Evolutionary conservation across 1,140 invertebrate genomes (phyloP), one percentile per base, ranked within the genome.

Genomic region (Euwallacea fornicatus): DNA sequence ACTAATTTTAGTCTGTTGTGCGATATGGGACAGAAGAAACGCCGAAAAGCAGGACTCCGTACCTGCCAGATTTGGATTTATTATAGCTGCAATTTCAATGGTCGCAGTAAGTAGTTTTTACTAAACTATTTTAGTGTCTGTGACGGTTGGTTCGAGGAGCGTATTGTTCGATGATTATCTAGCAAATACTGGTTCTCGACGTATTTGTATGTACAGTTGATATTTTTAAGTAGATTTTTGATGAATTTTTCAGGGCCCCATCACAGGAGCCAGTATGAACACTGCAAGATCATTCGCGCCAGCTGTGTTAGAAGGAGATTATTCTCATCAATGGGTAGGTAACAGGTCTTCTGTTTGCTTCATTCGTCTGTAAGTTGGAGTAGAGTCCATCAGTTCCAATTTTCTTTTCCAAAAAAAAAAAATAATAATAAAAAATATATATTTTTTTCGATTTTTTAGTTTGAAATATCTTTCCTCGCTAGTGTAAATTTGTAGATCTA

Each of bases 181-280:
- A 33, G 4, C 4, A 33, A 33, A 33, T 33, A 33, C 4, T 33
- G 21, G 21, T 33, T 2, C 4, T 33, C 4, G 21, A 33, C 1
- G 4, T 33, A 33, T 33, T 33, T 33, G 21, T 33, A 33, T 33
- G 4, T 33, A 33, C 21, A 4, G 21, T 33, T 33, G 21, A 33
- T 4, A 33, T 33, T 33, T 33, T n/a, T n/a, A n/a, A n/a, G n/a
- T n/a, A n/a, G n/a, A 11, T 47, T 47, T 50, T 50, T 50, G 6
- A 13, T 15, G 47, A 46, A 41, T 64, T 42, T 46, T 79, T 74
- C 66, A 90, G 89, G 86, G 86, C n/a, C 88, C 88, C n/a, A 88
- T 86, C 72, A 92, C 91, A 6, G 91, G 91, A 0, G 89, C 89
- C 62, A 90, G 91, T 76, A 88, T 94, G 89, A 95, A 95, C 75